Evolutionary conservation across 2,797 vertebrate species (phyloP), one percentile per base, ranked within the genome.

Genomic region (Acridotheres tristis): DNA sequence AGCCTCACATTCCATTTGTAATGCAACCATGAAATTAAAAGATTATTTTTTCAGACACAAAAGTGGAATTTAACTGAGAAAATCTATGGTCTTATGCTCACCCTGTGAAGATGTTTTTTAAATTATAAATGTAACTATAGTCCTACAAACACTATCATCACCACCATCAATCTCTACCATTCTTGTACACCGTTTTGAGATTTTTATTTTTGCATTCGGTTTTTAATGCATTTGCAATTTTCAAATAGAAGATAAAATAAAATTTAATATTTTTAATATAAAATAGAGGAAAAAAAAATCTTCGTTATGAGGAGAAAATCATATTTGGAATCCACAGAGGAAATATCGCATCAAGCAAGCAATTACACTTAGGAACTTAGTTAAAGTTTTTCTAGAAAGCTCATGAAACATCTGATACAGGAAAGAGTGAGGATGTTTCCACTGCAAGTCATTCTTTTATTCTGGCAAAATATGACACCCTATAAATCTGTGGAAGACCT

Each of bases 231-330:
- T 34, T 89, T 55, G 32, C 68, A 15, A 53, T 59, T 81, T 77
- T 73, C 8, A 63, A 55, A 67, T 36, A 3, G n/a, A 62, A 66
- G 1, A 30, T 29, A 23, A 2, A 54, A 59, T n/a, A 57, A 20
- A 85, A 55, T 25, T 26, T 61, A 68, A 42, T 42, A 51, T 48
- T 10, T 19, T 69, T 32, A 73, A 48, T 40, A 15, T 42, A 61
- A 68, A 58, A 3, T 27, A 13, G 1, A 7, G 11, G 11, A 7
- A 6, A 38, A 26, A 67, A 53, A 27, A 1, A 21, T 22, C 25
- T 55, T 75, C 1, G 0, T 61, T 67, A 53, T 7, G 2, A 68
- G 17, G 67, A 79, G 57, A 59, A 15, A 40, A 0, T 58, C 0
- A 1, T 45, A n/a, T 88, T 88, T 78, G 17, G 57, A 26, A n/a